Conservation (phyloP, 1,140 invertebrate species). For the Brachionus manjavacas region DNA sequence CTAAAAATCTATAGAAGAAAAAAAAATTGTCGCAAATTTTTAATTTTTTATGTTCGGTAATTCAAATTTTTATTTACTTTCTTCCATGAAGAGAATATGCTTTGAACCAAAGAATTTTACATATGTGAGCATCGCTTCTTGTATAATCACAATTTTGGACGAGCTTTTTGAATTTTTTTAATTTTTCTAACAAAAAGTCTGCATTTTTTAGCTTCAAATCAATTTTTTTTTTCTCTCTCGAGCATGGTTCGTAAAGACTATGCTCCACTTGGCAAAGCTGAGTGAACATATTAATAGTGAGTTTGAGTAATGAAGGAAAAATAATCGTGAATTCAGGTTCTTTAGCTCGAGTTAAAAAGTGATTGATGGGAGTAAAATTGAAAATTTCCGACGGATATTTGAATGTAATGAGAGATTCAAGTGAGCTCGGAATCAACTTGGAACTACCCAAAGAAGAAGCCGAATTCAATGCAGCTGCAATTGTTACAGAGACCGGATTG, state of each 20-base stretch:
- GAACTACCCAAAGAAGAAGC: background rate
- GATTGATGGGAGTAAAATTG: conserved; percentile 7
- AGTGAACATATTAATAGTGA: background rate
- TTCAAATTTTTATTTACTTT: background rate
- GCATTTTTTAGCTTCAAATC: background rate
- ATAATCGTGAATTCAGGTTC: background rate
- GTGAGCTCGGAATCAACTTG: background rate
- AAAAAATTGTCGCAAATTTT: too few species aligned
- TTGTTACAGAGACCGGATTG: background rate
- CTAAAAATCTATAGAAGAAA: too few species aligned
- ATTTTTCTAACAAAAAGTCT: background rate
- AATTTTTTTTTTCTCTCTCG: background rate
- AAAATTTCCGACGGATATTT: conserved; percentile 33
- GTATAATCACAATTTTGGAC: background rate
- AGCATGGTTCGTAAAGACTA: background rate
- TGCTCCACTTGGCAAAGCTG: conserved; percentile 40
- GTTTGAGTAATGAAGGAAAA: conserved; percentile 11
- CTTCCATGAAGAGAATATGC: conserved; percentile 11
- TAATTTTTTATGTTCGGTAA: too few species aligned
- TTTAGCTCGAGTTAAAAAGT: conserved; percentile 4
- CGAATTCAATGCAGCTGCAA: conserved; percentile 32
- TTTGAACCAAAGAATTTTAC: conserved; percentile 9
- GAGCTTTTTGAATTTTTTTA: background rate
- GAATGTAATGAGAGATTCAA: conserved; percentile 9
- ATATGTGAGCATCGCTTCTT: conserved; percentile 28